Evolutionary conservation across 2,113 vertebrate genomes (phyloP), one percentile per base, ranked within the genome.

Genomic region (Alouatta palliata): DNA sequence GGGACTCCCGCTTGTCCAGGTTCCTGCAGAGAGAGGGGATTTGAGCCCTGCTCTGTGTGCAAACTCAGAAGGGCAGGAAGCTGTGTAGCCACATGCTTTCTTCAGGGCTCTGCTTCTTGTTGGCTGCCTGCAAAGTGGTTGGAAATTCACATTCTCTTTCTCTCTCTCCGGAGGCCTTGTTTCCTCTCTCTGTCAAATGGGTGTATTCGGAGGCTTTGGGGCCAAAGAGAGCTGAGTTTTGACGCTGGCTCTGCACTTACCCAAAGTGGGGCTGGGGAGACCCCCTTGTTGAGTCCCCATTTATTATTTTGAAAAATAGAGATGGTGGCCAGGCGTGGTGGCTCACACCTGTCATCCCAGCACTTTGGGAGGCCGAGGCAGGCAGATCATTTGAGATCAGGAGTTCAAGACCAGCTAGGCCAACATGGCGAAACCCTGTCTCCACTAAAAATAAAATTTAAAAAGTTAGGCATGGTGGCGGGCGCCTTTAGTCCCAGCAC

Each of bases 1-100:
- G 6, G 7, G 25, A 32, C 43, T 80, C 45, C 10, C 56, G 68
- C 45, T 71, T 27, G 30, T 40, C 81, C 13, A 23, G 47, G 9
- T 52, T 71, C 81, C 40, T 37, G 43, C 37, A 37, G 45, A 13
- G 35, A n/a, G 88, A n/a, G 81, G 11, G 10, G 14, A 9, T 23
- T 47, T 5, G 77, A 54, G 43, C 1, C 19, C 35, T 40, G 85
- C 75, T 43, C n/a, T 37, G 45, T 75, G 27, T 49, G 37, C 49
- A 12, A 7, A 27, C 43, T 43, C 49, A 40, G 43, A 52, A 37
- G 54, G 40, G 56, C 54, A 17, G 13, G n/a, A 25, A 43, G 17
- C 58, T 2, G 37, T 37, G 6, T 0, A 27, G 25, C 75, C 10
- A 13, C 8, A 1, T 2, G 0, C 12, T 70, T 3, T 19, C 21